phyloP scores from a whole-genome alignment of 1,140 invertebrate genomes.

The Caenorhabditis tropicalis region DNA sequence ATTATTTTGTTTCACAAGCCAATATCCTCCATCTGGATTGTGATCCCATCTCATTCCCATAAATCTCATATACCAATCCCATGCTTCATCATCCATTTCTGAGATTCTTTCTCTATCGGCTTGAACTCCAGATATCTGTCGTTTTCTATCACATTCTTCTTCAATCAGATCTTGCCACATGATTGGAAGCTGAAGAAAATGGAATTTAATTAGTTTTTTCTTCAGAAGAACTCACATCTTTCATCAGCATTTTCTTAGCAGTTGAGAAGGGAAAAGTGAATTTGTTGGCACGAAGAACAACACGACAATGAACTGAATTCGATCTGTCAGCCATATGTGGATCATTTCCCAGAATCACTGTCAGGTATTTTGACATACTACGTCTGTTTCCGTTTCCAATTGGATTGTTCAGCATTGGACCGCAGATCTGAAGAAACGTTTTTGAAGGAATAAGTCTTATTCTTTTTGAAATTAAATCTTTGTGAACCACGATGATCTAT shows the following conservation, averaged over 20 bases:
- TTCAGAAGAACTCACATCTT: not conserved
- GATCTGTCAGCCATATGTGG: not conserved
- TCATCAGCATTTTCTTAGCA: constrained; percentile 3
- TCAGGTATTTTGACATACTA: not conserved
- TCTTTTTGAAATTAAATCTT: too few species aligned
- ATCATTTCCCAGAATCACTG: not conserved
- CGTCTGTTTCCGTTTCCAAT: not conserved
- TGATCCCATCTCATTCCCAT: not conserved
- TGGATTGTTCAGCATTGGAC: not conserved
- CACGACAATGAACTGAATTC: not conserved
- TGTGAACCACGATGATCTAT: too few species aligned
- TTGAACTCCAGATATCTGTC: not conserved
- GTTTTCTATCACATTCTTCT: not conserved
- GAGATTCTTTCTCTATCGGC: not conserved
- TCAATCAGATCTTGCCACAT: not conserved
- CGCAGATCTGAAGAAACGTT: not conserved
- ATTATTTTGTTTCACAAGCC: not conserved
- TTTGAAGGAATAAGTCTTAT: too few species aligned
- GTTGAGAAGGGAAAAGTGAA: constrained; percentile 16
- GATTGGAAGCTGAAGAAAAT: not conserved
- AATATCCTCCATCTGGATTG: not conserved
- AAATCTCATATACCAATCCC: constrained; percentile 9
- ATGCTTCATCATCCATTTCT: constrained; percentile 12
- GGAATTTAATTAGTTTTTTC: not conserved
- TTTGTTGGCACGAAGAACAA: not conserved